Percentiles rank a stretch among this genome's conserved stretches.
Evolutionary conservation across 2,888 invertebrate genomes (phyloP).

Genomic region (Suillia variegata): DNA sequence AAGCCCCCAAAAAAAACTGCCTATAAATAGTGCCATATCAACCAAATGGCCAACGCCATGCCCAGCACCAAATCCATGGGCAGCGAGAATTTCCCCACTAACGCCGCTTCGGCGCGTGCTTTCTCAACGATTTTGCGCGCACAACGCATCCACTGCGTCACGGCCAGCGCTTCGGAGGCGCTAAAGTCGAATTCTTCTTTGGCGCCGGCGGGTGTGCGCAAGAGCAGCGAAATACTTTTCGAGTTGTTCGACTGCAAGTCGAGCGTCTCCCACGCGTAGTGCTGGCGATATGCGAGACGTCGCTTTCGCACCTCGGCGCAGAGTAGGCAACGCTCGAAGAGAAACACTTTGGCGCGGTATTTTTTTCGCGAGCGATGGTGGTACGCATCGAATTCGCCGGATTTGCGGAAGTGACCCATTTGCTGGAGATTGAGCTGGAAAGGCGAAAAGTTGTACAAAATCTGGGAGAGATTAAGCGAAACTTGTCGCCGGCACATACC

Average conservation of each 20-base stretch:
- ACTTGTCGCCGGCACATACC: no score
- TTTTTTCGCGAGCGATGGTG: constrained; percentile 55
- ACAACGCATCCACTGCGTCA: constrained; percentile 52
- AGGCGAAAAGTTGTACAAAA: not conserved
- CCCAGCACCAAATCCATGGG: constrained; percentile 55
- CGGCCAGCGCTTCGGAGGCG: constrained; percentile 46
- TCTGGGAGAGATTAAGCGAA: not conserved
- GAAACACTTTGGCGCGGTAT: constrained; percentile 55
- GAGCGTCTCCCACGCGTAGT: constrained; percentile 52
- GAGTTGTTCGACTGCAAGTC: constrained; percentile 52
- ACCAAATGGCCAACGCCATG: constrained; percentile 49
- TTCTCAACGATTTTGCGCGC: constrained; percentile 49
- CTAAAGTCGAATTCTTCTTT: constrained; percentile 51
- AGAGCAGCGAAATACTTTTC: constrained; percentile 47
- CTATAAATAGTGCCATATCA: constrained; percentile 55
- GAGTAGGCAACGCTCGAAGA: constrained; percentile 57
- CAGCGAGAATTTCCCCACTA: constrained; percentile 45
- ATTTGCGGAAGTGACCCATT: constrained; percentile 55
- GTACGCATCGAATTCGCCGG: constrained; percentile 56
- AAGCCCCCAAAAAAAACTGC: no score
- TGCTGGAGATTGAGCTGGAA: constrained; percentile 50
- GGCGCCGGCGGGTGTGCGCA: constrained; percentile 24
- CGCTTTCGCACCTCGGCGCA: constrained; percentile 58
- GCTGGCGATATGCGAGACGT: constrained; percentile 53
- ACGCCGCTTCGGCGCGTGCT: constrained; percentile 41